Evolutionary conservation across 2,888 invertebrate genomes (phyloP), one percentile per base, ranked within the genome.

Genomic region (Heteromurus nitidus): DNA sequence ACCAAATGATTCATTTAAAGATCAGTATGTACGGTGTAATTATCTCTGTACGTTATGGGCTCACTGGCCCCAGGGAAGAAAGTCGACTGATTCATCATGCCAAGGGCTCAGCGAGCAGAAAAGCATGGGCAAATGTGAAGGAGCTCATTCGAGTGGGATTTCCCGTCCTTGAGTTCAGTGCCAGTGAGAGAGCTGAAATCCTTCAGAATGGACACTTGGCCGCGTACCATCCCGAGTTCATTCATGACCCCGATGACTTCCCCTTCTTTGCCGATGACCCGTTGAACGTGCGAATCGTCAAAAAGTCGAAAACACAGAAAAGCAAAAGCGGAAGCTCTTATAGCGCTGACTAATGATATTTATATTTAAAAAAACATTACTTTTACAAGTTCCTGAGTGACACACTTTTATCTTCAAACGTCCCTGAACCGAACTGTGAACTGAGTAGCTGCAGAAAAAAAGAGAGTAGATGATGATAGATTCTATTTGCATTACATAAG

Each of bases 241-340:
- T 95, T 87, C 96, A 97, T 90, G 96, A 96, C 89, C 94, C 96
- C 36, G 93, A 94, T 87, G 91, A 93, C 82, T 97, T 96, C 90
- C 97, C 97, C 0, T 96, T 97, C 89, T 91, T 98, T 70, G 96
- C 97, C 72, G 98, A 98, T 90, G 98, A 98, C 91, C 97, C 97
- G 7, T 96, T 95, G 91, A 98, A 98, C 90, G 93, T 98, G 84
- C 93, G 95, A 88, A 96, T 97, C 89, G 92, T 94, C 53, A 96
- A 95, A 65, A 85, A 85, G 42, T 67, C 81, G 11, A 85, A 85
- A 73, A 47, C 74, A 50, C 36, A 30, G 18, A 58, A 76, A 77
- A 74, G 80, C 22, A 80, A 80, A 80, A 22, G 47, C 16, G 65
- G 65, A 26, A 31, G 31, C 31, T n/a, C 31, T 3, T 20, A 24